Evolutionary conservation across 2,888 invertebrate species (phyloP), one percentile per base, ranked within the genome.

Genomic region (Phaonia tiefii): DNA sequence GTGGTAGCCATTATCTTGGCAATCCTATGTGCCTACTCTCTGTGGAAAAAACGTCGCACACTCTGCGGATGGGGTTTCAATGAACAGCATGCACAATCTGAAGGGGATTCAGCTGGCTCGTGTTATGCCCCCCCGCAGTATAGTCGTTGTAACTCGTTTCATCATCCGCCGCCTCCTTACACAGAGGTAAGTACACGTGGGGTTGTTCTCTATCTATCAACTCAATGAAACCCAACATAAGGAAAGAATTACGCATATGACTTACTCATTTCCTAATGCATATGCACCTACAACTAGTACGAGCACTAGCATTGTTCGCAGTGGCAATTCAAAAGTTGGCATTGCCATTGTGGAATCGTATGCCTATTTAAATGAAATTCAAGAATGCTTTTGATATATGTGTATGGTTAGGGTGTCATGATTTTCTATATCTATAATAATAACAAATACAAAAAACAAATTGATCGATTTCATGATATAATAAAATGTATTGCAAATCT

Each of bases 81-180:
- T 76, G 93, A 93, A 84, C 91, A 89, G 44, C 89, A 88, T 63
- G 84, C 92, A 63, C 92, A 92, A 83, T 95, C 95, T 0, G 95
- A 96, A 86, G 94, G 94, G 26, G 95, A 95, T 89, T 96, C 95
- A 0, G 94, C 95, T 2, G 95, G 95, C 46, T 96, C 96, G 0
- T 95, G 95, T 86, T 96, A 95, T 90, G 95, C 95, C 0, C 96
- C 96, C 8, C 96, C 96, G 0, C 95, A 95, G 86, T 96, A 96
- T 89, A 95, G 95, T 88, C 94, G 96, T 87, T 96, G 96, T 87
- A 95, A 95, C 79, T 96, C 96, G 76, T 95, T 96, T 89, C 95
- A 95, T 87, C 95, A 95, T 88, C 94, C 95, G 1, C 96, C 96
- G 31, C 96, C 96, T 20, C 96, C 96, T 0, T 96, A 96, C 90